phyloP scores from a whole-genome alignment of 2,113 vertebrate species.

The Petroica traversi region DNA sequence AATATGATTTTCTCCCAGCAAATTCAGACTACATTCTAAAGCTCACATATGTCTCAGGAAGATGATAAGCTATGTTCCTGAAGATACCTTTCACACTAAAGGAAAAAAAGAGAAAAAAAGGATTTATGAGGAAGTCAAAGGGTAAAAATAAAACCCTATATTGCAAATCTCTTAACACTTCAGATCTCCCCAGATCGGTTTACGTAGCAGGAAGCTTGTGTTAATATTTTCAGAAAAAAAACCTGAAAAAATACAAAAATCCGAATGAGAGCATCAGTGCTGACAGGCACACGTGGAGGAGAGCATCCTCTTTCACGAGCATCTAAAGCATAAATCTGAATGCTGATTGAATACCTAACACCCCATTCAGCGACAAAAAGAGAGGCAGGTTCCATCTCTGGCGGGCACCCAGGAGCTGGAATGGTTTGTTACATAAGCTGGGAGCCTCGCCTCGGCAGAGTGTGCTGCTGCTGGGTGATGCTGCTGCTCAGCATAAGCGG shows the following conservation, averaged over 20 bases:
- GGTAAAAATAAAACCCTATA: slow-evolving; percentile 34
- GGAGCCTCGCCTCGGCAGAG: neutral
- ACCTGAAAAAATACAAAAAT: neutral
- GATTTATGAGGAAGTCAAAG: slow-evolving; percentile 15
- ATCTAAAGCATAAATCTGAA: slow-evolving; percentile 27
- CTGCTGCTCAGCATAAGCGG: neutral
- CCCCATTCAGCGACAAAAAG: neutral
- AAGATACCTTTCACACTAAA: slow-evolving; percentile 18
- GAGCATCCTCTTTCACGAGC: neutral
- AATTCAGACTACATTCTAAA: slow-evolving; percentile 32
- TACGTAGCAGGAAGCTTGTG: neutral
- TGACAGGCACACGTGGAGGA: neutral
- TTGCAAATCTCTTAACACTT: slow-evolving; percentile 7
- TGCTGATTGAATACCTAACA: neutral
- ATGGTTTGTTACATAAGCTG: neutral
- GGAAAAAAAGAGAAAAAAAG: neutral
- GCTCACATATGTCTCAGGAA: neutral
- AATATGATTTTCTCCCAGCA: neutral
- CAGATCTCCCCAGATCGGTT: neutral
- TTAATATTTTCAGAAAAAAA: neutral
- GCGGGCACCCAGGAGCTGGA: neutral
- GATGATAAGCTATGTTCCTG: slow-evolving; percentile 1
- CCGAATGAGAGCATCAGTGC: neutral
- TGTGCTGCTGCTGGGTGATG: neutral
- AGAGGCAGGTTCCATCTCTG: neutral